phyloP scores from a whole-genome alignment of 2,888 invertebrate genomes.

The Luperina testacea region DNA sequence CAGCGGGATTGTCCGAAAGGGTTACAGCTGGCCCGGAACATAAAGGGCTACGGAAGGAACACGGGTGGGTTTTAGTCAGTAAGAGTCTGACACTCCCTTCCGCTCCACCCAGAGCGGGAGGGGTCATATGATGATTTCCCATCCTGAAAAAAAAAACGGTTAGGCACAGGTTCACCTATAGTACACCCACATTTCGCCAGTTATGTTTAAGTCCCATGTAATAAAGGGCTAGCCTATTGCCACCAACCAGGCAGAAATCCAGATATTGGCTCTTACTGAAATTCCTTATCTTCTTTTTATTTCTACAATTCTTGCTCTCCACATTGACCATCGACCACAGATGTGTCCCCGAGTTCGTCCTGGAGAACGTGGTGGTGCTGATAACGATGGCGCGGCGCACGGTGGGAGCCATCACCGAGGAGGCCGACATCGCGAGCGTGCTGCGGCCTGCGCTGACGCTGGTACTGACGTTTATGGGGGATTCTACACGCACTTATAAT shows the following conservation, averaged over 20 bases:
- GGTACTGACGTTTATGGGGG: conserved; percentile 97
- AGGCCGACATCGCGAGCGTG: conserved; percentile 91
- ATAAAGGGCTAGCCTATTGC: not conserved
- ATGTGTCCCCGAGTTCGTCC: conserved; percentile 96
- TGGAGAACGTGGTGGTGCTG: conserved; percentile 96
- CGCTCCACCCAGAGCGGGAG: too few relatives aligned
- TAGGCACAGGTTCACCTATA: not conserved
- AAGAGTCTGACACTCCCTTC: too few relatives aligned
- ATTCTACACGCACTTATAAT: conserved; percentile 94
- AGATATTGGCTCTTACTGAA: not conserved
- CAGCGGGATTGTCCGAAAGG: too few relatives aligned
- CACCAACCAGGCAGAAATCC: not conserved
- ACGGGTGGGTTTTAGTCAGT: too few relatives aligned
- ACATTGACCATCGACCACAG: conserved; percentile 76
- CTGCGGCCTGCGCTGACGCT: conserved; percentile 93
- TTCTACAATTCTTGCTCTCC: not conserved
- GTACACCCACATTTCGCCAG: not conserved
- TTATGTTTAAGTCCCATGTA: not conserved
- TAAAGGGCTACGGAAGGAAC: too few relatives aligned
- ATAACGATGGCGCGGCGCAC: conserved; percentile 94
- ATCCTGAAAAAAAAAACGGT: too few relatives aligned
- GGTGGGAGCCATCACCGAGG: conserved; percentile 87
- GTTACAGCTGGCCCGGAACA: too few relatives aligned
- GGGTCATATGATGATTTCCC: too few relatives aligned
- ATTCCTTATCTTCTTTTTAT: not conserved